These are phyloP conservation scores for Catharus ustulatus DNA, from an alignment of 2,797 vertebrate species.

Conservation along the genomic window DNA sequence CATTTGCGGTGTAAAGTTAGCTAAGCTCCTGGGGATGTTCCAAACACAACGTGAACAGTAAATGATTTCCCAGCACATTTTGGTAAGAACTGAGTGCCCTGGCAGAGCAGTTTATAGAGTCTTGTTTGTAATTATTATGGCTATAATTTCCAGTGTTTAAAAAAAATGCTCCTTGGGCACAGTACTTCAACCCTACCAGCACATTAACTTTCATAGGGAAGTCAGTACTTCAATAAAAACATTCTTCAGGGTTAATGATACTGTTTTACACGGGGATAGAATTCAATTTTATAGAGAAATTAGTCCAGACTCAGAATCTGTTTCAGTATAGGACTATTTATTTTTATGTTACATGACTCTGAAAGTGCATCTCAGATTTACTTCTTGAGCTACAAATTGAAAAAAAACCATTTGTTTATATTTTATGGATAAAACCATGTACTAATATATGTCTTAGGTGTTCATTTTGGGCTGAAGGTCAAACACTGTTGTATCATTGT, in stretches of 20 bases:
- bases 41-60: neutral
- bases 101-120: neutral
- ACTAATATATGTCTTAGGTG: neutral
- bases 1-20: neutral
- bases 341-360: neutral
- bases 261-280: neutral
- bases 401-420: neutral
- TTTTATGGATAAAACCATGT: neutral
- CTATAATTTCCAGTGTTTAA: neutral
- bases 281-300: neutral
- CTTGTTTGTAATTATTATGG: neutral
- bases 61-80: neutral
- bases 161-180: neutral
- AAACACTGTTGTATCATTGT: neutral
- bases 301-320: neutral
- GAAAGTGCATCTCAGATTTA: neutral
- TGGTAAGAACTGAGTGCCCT: neutral
- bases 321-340: neutral
- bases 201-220: neutral
- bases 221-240: neutral
- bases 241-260: neutral
- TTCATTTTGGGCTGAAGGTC: neutral
- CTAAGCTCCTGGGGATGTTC: neutral
- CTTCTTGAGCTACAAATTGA: neutral
- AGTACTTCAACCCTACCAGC: neutral